phyloP scores from a whole-genome alignment of 2,797 vertebrate genomes.

The Notoglanidium macrostoma region DNA sequence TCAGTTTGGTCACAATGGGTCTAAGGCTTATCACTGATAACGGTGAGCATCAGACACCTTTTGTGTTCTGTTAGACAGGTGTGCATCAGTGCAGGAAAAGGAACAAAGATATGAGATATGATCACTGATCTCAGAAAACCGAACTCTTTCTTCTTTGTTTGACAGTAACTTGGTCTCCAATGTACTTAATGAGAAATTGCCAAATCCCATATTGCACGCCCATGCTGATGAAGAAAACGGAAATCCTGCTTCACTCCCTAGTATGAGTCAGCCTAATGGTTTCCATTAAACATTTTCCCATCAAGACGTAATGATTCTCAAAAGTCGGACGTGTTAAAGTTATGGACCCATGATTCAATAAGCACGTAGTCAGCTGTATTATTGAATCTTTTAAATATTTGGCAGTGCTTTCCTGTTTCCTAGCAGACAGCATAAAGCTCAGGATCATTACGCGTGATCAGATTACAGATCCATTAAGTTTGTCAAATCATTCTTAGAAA shows the following conservation, averaged over 20 bases:
- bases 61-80: constrained; percentile 36
- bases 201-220: not conserved
- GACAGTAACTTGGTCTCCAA: not conserved
- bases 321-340: not conserved
- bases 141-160: not conserved
- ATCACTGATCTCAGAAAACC: not conserved
- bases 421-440: not conserved
- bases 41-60: constrained; percentile 4
- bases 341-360: not conserved
- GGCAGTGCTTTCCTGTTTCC: not conserved
- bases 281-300: constrained; percentile 2
- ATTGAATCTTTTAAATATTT: not conserved
- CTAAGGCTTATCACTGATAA: constrained; percentile 37
- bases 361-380: not conserved
- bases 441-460: constrained; percentile 10
- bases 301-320: not conserved
- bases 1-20: constrained; percentile 39
- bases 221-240: not conserved
- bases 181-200: not conserved
- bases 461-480: constrained; percentile 8
- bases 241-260: not conserved
- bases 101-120: not conserved
- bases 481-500: not conserved
- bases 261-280: not conserved
- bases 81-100: not conserved